phyloP scores from a whole-genome alignment of 1,140 invertebrate genomes.

The Leptestheria dahalacensis region DNA sequence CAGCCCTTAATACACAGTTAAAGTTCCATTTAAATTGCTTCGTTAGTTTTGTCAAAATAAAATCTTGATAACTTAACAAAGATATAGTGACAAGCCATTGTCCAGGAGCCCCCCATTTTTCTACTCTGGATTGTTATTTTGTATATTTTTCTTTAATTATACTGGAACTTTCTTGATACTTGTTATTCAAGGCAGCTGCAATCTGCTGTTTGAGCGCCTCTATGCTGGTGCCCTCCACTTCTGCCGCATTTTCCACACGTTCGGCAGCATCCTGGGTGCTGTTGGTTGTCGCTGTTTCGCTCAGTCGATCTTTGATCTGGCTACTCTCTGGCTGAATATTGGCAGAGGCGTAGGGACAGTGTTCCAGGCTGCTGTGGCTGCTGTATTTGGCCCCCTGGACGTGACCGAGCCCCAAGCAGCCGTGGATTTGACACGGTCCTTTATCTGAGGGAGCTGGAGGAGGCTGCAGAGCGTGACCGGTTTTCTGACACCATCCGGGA shows the following conservation, averaged over 20 bases:
- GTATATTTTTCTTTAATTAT: no score
- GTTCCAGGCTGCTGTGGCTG: conserved; percentile 55
- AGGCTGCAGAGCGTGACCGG: conserved; percentile 66
- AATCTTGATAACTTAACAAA: no score
- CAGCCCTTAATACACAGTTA: no score
- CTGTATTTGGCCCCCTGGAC: conserved; percentile 54
- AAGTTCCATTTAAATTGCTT: no score
- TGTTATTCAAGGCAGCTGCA: no score
- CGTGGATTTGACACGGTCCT: conserved; percentile 49
- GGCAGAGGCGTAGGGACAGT: conserved; percentile 66
- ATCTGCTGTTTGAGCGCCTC: no score
- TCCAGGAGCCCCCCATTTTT: no score
- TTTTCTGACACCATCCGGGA: conserved; percentile 75
- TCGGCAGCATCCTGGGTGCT: not conserved
- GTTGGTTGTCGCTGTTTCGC: not conserved
- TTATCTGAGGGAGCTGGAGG: conserved; percentile 31
- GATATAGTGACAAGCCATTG: no score
- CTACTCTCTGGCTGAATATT: conserved; percentile 37
- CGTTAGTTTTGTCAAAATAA: no score
- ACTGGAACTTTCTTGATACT: no score
- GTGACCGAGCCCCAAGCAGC: conserved; percentile 65
- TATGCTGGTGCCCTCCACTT: no score
- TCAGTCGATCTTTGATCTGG: not conserved
- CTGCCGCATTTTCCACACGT: not conserved
- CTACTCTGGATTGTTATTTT: no score